Percentiles rank a stretch among this genome's conserved stretches.
phyloP scores from a whole-genome alignment of 2,888 invertebrate species.

The Pteria penguin region DNA sequence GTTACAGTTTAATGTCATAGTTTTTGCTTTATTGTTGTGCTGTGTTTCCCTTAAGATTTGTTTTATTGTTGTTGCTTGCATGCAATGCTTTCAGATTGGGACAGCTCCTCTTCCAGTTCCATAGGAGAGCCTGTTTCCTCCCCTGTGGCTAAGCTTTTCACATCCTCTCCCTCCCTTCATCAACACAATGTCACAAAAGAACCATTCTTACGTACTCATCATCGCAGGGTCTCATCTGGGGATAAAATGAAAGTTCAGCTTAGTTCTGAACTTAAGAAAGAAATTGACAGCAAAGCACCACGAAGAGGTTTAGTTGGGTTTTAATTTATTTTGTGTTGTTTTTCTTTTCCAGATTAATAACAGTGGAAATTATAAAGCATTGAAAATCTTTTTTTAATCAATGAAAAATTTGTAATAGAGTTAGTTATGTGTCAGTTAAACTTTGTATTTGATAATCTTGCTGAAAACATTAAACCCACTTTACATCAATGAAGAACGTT shows the following conservation, averaged over 20 bases:
- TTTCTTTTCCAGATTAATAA: neutral
- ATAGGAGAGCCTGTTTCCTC: constrained; percentile 33
- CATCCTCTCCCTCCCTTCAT: constrained; percentile 65
- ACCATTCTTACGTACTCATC: constrained; percentile 56
- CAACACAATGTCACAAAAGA: constrained; percentile 47
- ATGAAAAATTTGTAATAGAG: too few species aligned
- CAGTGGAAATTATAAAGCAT: neutral
- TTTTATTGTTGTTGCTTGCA: constrained; percentile 44
- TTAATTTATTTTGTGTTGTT: neutral
- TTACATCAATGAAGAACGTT: too few species aligned
- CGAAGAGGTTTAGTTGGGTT: constrained; percentile 37
- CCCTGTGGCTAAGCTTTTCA: constrained; percentile 51
- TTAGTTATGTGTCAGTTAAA: too few species aligned
- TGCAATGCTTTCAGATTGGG: constrained; percentile 59
- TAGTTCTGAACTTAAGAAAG: constrained; percentile 72
- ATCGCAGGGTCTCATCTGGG: constrained; percentile 74
- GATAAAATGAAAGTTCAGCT: constrained; percentile 74
- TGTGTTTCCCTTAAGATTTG: too few species aligned
- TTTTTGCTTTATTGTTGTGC: too few species aligned
- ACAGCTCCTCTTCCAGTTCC: constrained; percentile 55
- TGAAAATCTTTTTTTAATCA: too few species aligned
- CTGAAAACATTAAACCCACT: too few species aligned
- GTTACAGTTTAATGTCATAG: too few species aligned
- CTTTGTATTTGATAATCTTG: too few species aligned
- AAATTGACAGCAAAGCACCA: constrained; percentile 57